These are phyloP conservation scores for Drepana arcuata DNA, from an alignment of 1,140 invertebrate species.

Conservation along the genomic window DNA sequence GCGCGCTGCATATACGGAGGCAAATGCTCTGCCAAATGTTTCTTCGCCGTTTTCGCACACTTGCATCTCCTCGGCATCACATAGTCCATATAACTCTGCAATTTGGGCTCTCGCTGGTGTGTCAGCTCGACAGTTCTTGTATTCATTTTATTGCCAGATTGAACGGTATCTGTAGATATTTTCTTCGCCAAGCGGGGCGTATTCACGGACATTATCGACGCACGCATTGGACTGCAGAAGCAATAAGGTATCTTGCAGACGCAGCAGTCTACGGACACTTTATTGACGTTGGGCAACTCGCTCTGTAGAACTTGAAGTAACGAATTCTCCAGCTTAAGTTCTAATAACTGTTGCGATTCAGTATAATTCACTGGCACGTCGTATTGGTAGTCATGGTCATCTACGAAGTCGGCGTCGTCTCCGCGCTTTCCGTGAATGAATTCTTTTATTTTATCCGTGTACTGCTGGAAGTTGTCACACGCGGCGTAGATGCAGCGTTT, in stretches of 20 bases:
- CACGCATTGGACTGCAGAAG: constrained; percentile 26
- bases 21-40: constrained; percentile 41
- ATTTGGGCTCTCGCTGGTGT: constrained; percentile 46
- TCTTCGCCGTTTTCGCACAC: constrained; percentile 40
- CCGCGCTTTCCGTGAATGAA: constrained; percentile 28
- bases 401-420: constrained; percentile 31
- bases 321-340: constrained; percentile 46
- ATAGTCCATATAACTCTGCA: constrained; percentile 41
- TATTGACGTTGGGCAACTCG: constrained; percentile 33
- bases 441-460: constrained; percentile 36
- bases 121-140: constrained; percentile 21
- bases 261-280: constrained; percentile 25
- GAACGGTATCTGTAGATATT: constrained; percentile 1
- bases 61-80: constrained; percentile 32
- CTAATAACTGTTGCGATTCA: constrained; percentile 21
- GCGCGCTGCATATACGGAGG: constrained; percentile 51
- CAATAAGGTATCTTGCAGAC: constrained; percentile 35
- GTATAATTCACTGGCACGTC: constrained; percentile 38
- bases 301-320: constrained; percentile 48
- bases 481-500: constrained; percentile 46
- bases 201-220: constrained; percentile 7
- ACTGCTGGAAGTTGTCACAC: constrained; percentile 44
- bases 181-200: background rate
- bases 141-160: constrained; percentile 22
- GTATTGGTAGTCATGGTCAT: constrained; percentile 35